Conservation (phyloP, 1,140 invertebrate species). For the Scaptomyza graminum region DNA sequence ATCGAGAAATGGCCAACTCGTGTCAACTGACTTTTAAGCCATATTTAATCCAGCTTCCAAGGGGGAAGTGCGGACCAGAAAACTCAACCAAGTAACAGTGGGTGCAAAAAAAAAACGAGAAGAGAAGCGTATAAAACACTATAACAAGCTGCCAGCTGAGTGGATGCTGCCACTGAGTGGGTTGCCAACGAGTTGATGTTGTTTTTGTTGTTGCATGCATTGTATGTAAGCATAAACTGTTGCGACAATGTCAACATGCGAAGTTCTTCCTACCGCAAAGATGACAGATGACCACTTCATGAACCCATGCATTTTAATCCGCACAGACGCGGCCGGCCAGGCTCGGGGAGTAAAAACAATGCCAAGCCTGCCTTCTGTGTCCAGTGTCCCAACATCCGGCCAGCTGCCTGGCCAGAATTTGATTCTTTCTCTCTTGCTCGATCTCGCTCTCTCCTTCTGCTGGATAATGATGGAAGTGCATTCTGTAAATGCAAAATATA, state of each 20-base stretch:
- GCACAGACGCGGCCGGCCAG: constrained; percentile 31
- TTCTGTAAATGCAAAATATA: constrained; percentile 81
- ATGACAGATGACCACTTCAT: constrained; percentile 82
- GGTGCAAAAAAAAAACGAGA: constrained; percentile 22
- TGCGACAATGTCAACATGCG: constrained; percentile 81
- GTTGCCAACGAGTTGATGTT: neutral
- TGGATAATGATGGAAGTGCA: constrained; percentile 81
- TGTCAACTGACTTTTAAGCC: constrained; percentile 81
- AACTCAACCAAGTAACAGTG: constrained; percentile 35
- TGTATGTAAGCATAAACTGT: constrained; percentile 68
- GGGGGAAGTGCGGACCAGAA: constrained; percentile 64
- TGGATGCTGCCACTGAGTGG: constrained; percentile 25
- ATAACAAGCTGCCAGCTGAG: constrained; percentile 45
- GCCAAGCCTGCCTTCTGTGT: constrained; percentile 33
- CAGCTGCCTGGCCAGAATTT: constrained; percentile 27
- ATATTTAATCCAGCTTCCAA: constrained; percentile 74
- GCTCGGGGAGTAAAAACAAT: constrained; percentile 63
- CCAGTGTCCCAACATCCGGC: constrained; percentile 62
- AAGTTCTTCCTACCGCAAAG: constrained; percentile 81
- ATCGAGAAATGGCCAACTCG: constrained; percentile 75
- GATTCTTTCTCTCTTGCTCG: neutral
- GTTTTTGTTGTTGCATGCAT: constrained; percentile 16
- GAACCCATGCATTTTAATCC: constrained; percentile 82
- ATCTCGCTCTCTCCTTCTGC: constrained; percentile 1
- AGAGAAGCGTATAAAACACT: constrained; percentile 6